Base-by-base conservation (phyloP, 2,113 vertebrate genomes). In the Nestor notabilis region DNA sequence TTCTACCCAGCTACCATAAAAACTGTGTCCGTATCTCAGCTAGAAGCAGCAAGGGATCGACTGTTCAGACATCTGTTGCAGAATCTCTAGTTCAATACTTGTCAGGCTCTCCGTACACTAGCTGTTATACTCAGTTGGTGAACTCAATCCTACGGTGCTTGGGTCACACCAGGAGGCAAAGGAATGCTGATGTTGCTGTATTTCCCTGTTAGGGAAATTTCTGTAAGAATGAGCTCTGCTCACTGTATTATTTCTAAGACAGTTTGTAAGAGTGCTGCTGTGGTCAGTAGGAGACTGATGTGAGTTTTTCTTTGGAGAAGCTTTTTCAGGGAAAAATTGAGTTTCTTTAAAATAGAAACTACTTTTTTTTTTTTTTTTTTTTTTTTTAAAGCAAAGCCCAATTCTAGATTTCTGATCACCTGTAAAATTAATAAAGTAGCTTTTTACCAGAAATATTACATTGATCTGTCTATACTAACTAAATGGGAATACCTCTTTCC, bases 181-280 rank as follows among this genome's bases (percentile, higher is more conserved):
- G 68, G n/a, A 23, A 41, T 74, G 74, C 49, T 74, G 50, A 64
- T 90, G 78, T 16, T 93, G 65, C 76, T 74, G 7, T 58, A 61
- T 83, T 69, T 92, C 33, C 46, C 47, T 88, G 58, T 52, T 74
- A 31, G 87, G 72, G 27, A 86, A 74, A 19, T 78, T 70, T 95
- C 75, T 91, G 13, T n/a, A 53, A 83, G 77, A 61, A 18, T 31
- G 85, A 86, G 41, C 93, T 77, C 83, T 11, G 2, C 58, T 90
- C 15, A 12, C 25, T 28, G 14, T 20, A 23, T 63, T 95, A 56
- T 61, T 95, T 89, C 82, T 76, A 69, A 79, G 65, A 23, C 23
- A 5, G 13, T 68, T 87, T 82, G n/a, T 93, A 81, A 75, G 69
- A 84, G 44, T 43, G 69, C 23, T 33, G 35, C 65, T 64, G 35